Percentiles rank a stretch among this genome's conserved stretches.
Evolutionary conservation across 2,797 vertebrate genomes (phyloP).

Genomic region (Alectoris magna): DNA sequence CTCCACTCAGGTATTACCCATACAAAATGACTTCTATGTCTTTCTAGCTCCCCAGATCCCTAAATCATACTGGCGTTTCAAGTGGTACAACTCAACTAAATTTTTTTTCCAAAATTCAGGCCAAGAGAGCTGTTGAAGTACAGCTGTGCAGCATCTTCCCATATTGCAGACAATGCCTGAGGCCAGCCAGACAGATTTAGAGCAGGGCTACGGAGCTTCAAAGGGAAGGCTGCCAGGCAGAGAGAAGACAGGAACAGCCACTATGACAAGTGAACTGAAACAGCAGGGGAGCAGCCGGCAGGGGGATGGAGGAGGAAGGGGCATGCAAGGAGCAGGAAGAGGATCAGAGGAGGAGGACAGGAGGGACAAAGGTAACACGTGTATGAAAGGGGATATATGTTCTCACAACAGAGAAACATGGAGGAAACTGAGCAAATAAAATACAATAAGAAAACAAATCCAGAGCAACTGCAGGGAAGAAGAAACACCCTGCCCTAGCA

Average conservation of each 20-base stretch:
- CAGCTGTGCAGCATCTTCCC: slow-evolving; percentile 27
- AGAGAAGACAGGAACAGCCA: slow-evolving; percentile 45
- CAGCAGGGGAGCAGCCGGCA: background rate
- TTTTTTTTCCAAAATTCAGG: slow-evolving; percentile 11
- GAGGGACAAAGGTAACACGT: background rate
- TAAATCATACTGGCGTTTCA: background rate
- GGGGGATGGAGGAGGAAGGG: background rate
- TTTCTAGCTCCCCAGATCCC: background rate
- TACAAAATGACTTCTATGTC: background rate
- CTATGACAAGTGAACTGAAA: slow-evolving; percentile 58
- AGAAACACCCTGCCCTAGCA: background rate
- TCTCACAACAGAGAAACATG: background rate
- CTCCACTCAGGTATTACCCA: background rate
- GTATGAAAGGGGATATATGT: background rate
- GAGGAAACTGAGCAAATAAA: background rate
- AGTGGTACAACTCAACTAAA: background rate
- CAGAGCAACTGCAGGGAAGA: background rate
- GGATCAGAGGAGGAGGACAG: background rate
- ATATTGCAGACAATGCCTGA: background rate
- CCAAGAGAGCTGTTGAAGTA: background rate
- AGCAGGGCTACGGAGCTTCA: slow-evolving; percentile 37
- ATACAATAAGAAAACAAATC: background rate
- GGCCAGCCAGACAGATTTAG: slow-evolving; percentile 30
- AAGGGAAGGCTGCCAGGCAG: slow-evolving; percentile 45
- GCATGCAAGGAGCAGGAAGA: background rate